Conservation (phyloP, 2,888 invertebrate genomes). For the Habrosyne pyritoides region DNA sequence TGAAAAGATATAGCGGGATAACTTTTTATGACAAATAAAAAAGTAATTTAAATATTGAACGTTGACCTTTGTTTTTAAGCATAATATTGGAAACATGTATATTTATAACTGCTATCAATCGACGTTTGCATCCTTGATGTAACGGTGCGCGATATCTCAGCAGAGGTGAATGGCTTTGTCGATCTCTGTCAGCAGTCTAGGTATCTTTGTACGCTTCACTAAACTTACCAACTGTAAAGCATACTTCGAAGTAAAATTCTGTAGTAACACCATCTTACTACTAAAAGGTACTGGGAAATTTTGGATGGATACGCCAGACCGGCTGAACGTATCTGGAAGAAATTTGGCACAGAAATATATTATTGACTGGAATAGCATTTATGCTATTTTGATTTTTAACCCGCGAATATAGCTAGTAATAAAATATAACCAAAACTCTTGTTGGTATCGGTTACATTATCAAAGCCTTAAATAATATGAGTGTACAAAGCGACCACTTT, state of each 20-base stretch:
- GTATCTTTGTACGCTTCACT: background rate
- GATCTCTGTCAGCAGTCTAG: background rate
- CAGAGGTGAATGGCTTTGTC: background rate
- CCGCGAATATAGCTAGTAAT: too few relatives aligned
- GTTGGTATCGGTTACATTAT: background rate
- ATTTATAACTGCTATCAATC: background rate
- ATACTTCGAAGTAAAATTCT: too few relatives aligned
- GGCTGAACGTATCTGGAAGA: too few relatives aligned
- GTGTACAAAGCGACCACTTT: slow-evolving; percentile 50
- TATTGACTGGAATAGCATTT: too few relatives aligned
- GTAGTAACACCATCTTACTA: too few relatives aligned
- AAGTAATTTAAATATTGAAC: background rate
- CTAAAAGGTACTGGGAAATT: too few relatives aligned
- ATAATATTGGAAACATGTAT: background rate
- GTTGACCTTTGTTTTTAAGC: background rate
- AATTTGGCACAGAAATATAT: too few relatives aligned
- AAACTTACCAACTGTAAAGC: too few relatives aligned
- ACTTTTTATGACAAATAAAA: background rate
- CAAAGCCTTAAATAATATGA: slow-evolving; percentile 9
- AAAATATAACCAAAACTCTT: too few relatives aligned
- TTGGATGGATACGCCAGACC: too few relatives aligned
- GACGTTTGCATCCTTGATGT: background rate
- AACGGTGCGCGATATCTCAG: background rate
- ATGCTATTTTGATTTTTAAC: too few relatives aligned
- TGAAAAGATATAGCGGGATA: background rate